Percentiles rank a stretch among this genome's conserved stretches.
Evolutionary conservation across 1,140 invertebrate species (phyloP).

Genomic region (Augochlora pura): DNA sequence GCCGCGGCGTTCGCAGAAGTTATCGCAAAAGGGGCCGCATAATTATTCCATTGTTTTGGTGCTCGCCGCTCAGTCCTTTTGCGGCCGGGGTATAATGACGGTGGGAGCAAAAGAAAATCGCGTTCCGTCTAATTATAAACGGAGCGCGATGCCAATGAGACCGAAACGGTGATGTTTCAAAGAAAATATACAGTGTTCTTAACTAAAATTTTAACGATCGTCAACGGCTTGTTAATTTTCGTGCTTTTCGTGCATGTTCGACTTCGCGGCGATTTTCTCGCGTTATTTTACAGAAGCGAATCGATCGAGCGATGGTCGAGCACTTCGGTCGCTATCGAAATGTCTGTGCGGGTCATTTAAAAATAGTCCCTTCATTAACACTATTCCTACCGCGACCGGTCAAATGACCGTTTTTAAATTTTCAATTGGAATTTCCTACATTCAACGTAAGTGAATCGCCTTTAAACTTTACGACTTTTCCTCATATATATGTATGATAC

Average conservation of each 20-base stretch:
- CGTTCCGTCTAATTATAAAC: constrained; percentile 18
- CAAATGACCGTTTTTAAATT: too few relatives aligned
- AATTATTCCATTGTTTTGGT: neutral
- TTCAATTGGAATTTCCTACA: too few relatives aligned
- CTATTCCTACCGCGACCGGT: too few relatives aligned
- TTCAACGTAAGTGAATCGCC: too few relatives aligned
- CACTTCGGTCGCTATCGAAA: neutral
- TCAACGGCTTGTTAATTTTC: neutral
- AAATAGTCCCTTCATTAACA: constrained; percentile 8
- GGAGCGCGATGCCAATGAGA: neutral
- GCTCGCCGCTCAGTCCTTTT: too few relatives aligned
- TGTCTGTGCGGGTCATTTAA: neutral
- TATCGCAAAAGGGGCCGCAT: neutral
- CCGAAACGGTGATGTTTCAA: neutral
- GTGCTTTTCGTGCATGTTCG: too few relatives aligned
- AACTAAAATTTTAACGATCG: constrained; percentile 1
- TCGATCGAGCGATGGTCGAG: neutral
- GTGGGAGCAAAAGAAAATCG: neutral
- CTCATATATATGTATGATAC: too few relatives aligned
- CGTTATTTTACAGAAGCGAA: neutral
- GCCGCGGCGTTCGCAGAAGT: too few relatives aligned
- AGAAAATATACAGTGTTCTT: neutral
- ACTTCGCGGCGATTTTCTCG: neutral
- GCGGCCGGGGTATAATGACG: neutral
- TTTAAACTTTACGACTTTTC: too few relatives aligned